Conservation (phyloP, 2,797 vertebrate species). For the Lagocephalus sceleratus region DNA sequence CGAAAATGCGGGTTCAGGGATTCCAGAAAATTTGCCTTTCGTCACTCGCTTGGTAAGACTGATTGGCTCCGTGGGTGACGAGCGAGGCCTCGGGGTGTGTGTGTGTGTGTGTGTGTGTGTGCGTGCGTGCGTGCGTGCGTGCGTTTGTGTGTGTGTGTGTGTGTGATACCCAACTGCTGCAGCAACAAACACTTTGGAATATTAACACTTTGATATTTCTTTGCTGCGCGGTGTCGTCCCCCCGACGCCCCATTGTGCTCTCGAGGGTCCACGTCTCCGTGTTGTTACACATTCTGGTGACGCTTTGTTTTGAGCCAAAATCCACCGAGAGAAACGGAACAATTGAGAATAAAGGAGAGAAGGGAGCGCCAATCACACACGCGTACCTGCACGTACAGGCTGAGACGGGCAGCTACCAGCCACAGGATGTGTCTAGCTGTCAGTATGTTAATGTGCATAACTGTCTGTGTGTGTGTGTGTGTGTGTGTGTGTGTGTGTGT, state of each 20-base stretch:
- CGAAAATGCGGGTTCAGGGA: conserved; percentile 44
- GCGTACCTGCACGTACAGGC: conserved; percentile 39
- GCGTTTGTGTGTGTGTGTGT: conserved; percentile 1
- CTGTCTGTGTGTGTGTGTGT: conserved; percentile 5
- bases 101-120: no score
- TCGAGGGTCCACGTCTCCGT: no score
- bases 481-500: conserved; percentile 32
- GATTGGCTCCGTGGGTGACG: conserved; percentile 49
- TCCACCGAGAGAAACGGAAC: background rate
- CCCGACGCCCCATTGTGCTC: no score
- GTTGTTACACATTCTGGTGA: background rate
- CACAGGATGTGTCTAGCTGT: conserved; percentile 37
- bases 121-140: no score
- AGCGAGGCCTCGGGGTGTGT: conserved; percentile 41
- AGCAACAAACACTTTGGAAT: no score
- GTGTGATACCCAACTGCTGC: no score
- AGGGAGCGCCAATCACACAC: conserved; percentile 23
- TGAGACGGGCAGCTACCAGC: conserved; percentile 27
- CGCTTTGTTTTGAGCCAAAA: background rate
- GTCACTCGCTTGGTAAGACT: conserved; percentile 43
- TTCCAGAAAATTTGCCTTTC: conserved; percentile 68
- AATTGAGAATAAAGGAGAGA: conserved; percentile 10
- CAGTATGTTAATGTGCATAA: no score
- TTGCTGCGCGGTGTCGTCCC: no score
- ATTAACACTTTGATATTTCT: no score